A percentile compares a stretch with the other conserved stretches of the same genome.
These are phyloP conservation scores for Triplophysa yarkandensis DNA, from an alignment of 2,797 vertebrate species.

Conservation along the genomic window DNA sequence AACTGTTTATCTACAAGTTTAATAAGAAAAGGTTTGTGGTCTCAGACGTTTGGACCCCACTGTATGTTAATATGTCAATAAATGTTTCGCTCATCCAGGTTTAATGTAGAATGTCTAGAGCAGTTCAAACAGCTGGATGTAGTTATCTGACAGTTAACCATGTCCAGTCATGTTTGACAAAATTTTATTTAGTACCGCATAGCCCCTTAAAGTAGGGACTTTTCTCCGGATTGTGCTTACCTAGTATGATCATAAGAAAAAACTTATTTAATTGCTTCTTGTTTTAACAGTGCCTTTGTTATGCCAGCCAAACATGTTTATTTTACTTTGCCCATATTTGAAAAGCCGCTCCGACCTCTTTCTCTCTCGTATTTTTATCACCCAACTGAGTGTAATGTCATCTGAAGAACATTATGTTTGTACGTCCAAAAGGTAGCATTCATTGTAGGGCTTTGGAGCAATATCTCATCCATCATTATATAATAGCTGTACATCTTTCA, in stretches of 20 bases:
- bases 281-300: conserved; percentile 53
- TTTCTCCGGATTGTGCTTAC: conserved; percentile 24
- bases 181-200: background rate
- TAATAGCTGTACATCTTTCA: conserved; percentile 29
- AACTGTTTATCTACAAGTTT: background rate
- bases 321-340: conserved; percentile 39
- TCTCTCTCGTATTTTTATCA: conserved; percentile 48
- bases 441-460: conserved; percentile 34
- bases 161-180: background rate
- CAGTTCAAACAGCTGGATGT: conserved; percentile 6
- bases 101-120: background rate
- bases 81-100: background rate
- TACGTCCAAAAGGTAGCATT: conserved; percentile 55
- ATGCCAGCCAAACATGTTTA: conserved; percentile 47
- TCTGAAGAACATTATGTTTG: conserved; percentile 39
- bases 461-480: conserved; percentile 15
- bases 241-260: conserved; percentile 39
- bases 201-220: conserved; percentile 26
- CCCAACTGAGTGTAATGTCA: conserved; percentile 42
- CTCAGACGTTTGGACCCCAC: background rate
- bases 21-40: background rate
- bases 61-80: background rate
- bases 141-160: background rate
- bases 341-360: conserved; percentile 44
- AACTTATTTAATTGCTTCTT: conserved; percentile 45